Percentiles rank a stretch among this genome's conserved stretches.
Conservation (phyloP, 2,113 vertebrate genomes). For the Saimiri boliviensis region DNA sequence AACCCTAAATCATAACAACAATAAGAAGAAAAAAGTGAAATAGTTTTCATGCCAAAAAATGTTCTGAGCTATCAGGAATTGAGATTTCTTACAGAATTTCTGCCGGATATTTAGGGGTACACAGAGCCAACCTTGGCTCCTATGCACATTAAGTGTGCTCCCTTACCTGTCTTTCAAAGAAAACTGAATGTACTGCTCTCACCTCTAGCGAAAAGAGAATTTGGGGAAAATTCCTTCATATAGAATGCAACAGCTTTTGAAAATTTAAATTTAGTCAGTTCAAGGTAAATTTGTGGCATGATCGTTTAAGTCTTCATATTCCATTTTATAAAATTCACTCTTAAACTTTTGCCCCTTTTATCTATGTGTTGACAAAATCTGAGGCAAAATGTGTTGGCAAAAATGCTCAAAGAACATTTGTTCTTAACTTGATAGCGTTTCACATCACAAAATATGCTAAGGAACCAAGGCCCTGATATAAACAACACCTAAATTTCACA, state of each 20-base stretch:
- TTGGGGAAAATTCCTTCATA: neutral
- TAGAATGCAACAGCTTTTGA: neutral
- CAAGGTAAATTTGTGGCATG: neutral
- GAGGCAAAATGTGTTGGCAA: too few species aligned
- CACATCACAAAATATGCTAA: neutral
- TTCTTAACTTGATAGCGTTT: neutral
- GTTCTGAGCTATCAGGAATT: neutral
- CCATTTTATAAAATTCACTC: neutral
- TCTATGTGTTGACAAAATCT: neutral
- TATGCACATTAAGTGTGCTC: neutral
- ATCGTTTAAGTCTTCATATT: neutral
- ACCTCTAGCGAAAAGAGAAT: neutral
- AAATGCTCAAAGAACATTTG: neutral
- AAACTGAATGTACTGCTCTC: neutral
- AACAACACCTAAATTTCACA: neutral
- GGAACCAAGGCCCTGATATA: neutral
- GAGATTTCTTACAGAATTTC: neutral
- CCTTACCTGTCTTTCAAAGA: neutral
- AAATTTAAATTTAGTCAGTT: neutral
- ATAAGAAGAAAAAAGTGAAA: neutral
- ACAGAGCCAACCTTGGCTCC: neutral
- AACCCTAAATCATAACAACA: neutral
- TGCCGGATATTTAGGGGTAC: neutral
- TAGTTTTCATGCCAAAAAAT: neutral
- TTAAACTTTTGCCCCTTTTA: neutral